Conservation (phyloP, 2,888 invertebrate species). For the Eledone cirrhosa region DNA sequence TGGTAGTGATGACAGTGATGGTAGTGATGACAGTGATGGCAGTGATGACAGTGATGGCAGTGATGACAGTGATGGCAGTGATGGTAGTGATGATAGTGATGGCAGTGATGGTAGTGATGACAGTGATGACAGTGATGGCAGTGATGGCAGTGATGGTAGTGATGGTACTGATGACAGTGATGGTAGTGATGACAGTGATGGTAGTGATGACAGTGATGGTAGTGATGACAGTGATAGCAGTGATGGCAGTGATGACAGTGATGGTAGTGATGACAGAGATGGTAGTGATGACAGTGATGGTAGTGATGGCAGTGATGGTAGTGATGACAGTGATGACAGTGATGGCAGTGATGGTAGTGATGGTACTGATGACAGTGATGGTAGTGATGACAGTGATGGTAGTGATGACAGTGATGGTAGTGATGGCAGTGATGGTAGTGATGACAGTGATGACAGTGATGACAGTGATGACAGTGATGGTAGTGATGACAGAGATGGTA, state of each 20-base stretch:
- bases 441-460: conserved; percentile 2
- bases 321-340: neutral
- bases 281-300: conserved; percentile 19
- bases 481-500: no score
- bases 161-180: neutral
- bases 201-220: conserved; percentile 19
- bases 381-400: conserved; percentile 8
- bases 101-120: conserved; percentile 12
- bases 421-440: conserved; percentile 12
- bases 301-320: neutral
- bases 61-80: neutral
- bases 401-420: conserved; percentile 23
- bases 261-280: no score
- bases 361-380: conserved; percentile 1
- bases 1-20: conserved; percentile 17
- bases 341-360: neutral
- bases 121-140: conserved; percentile 1
- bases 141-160: neutral
- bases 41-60: neutral
- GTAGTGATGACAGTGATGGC: conserved; percentile 10
- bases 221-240: neutral
- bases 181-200: conserved; percentile 14
- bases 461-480: conserved; percentile 19
- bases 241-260: conserved; percentile 2
- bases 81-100: conserved; percentile 13